Base-by-base conservation (phyloP, 2,888 invertebrate genomes). In the Nysson spinosus region DNA sequence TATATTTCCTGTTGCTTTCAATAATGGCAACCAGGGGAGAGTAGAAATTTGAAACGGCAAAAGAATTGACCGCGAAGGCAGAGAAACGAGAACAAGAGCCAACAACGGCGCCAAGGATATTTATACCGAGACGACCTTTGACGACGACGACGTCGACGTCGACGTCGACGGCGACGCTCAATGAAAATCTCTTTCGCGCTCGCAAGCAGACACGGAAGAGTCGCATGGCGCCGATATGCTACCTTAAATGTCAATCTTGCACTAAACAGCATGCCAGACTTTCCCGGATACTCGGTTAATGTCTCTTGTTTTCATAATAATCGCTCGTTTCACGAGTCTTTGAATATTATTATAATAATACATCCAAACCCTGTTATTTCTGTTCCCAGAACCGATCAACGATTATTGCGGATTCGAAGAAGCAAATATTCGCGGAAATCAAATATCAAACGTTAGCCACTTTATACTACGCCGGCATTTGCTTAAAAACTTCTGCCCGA, bases 81-180 rank as follows among this genome's bases (percentile, higher is more conserved):
- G 51, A 52, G 64, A 66, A 74, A 67, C 49, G 52, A 37, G 68
- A 67, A 37, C 57, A n/a, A n/a, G 75, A 47, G 50, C 61, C 55
- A 57, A 67, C 74, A 35, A 44, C 82, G 82, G 81, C 81, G 81
- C 81, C 81, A 78, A 67, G 66, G 62, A 70, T 81, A 81, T 81
- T 81, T 81, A 81, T 81, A 81, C 73, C 77, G 72, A 68, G 72
- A 61, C 78, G 82, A 81, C 81, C 82, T 81, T 81, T 82, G 78
- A 52, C 75, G 72, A 72, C 64, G 67, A 61, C 54, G 37, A 24
- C 54, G 20, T n/a, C 57, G 24, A 52, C 47, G 54, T 43, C 47
- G 47, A 60, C 44, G 46, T 54, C 39, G 57, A 60, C 54, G 65
- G 37, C 62, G 66, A 66, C 50, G 67, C 64, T 75, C 70, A 75